Percentiles rank a stretch among this genome's conserved stretches.
Evolutionary conservation across 2,797 vertebrate genomes (phyloP).

Genomic region (Moxostoma hubbsi): DNA sequence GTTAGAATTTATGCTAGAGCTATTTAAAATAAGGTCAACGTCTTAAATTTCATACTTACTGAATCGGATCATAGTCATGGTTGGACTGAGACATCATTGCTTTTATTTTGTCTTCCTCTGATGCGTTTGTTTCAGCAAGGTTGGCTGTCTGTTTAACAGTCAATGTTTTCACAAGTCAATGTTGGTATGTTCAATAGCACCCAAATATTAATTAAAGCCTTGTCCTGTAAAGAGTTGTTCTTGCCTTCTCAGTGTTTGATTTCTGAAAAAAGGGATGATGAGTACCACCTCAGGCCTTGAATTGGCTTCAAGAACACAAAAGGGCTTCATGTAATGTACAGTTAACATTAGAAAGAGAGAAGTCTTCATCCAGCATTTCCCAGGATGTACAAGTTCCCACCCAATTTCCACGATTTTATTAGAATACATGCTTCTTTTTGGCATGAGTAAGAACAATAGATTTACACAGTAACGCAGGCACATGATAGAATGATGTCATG

Average conservation of each 20-base stretch:
- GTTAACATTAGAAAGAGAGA: not conserved
- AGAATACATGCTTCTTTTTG: not conserved
- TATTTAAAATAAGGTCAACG: not conserved
- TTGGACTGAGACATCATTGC: conserved; percentile 93
- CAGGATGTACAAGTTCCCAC: not conserved
- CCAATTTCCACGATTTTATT: not conserved
- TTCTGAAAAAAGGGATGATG: conserved; percentile 59
- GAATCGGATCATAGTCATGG: conserved; percentile 92
- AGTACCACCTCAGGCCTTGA: conserved; percentile 68
- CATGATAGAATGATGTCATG: not conserved
- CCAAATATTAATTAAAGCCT: conserved; percentile 67
- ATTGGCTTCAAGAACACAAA: not conserved
- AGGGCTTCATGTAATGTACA: not conserved
- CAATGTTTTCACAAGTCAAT: conserved; percentile 59
- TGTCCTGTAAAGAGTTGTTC: conserved; percentile 83
- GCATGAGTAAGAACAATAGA: not conserved
- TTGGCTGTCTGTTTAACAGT: conserved; percentile 95
- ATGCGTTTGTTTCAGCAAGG: conserved; percentile 92
- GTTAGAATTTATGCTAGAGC: not conserved
- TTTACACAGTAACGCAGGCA: not conserved
- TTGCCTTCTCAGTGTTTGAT: not conserved
- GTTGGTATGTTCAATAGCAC: not conserved
- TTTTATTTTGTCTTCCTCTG: conserved; percentile 98
- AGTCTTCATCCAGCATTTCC: not conserved
- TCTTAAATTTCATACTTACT: conserved; percentile 80